Evolutionary conservation across 1,140 invertebrate species (phyloP).

Genomic region (Cecropterus lyciades): DNA sequence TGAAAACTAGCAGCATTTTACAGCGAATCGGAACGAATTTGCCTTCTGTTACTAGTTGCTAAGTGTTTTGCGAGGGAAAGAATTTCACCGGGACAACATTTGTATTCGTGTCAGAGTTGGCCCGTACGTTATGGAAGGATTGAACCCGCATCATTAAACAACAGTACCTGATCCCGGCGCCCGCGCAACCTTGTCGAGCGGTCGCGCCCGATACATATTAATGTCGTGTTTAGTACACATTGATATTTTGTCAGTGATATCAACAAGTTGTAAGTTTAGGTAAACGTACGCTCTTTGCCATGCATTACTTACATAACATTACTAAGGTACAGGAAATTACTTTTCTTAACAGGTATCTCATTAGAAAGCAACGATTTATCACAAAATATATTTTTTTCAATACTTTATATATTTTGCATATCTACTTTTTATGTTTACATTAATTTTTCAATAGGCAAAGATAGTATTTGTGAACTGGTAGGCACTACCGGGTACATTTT

Average conservation of each 20-base stretch:
- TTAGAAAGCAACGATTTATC: too few species aligned
- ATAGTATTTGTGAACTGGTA: too few species aligned
- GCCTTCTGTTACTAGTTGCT: too few species aligned
- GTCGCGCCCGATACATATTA: conserved; percentile 71
- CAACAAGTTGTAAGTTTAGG: conserved; percentile 17
- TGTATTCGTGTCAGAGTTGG: conserved; percentile 58
- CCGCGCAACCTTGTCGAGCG: conserved; percentile 61
- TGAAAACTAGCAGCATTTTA: too few species aligned
- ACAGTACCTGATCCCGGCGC: conserved; percentile 59
- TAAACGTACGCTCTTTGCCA: background rate
- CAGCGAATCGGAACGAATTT: too few species aligned
- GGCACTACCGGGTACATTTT: too few species aligned
- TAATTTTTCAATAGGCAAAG: too few species aligned
- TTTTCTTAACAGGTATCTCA: too few species aligned
- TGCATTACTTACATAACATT: background rate
- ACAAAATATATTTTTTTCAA: too few species aligned
- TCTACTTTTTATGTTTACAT: too few species aligned
- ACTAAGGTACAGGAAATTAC: background rate
- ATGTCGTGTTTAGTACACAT: conserved; percentile 52
- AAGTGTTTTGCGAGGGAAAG: conserved; percentile 19
- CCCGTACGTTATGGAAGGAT: conserved; percentile 60
- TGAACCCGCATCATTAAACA: conserved; percentile 69
- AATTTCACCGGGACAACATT: conserved; percentile 52
- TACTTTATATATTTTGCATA: too few species aligned
- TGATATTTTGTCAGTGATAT: conserved; percentile 36